Conservation (phyloP, 2,113 vertebrate genomes). For the Eptesicus fuscus region DNA sequence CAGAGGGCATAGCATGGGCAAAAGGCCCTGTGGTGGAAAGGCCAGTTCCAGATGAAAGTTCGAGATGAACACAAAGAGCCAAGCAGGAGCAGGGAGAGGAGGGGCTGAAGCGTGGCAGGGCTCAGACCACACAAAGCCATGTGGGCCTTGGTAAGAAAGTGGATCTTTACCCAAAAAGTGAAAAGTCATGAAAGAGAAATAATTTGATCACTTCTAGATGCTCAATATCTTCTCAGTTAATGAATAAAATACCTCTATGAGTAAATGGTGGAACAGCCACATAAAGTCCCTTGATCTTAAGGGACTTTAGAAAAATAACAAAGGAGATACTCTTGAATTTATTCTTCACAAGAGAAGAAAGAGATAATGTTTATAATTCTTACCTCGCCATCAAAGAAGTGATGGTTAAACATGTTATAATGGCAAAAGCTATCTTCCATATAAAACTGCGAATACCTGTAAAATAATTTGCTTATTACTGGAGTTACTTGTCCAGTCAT, state of each 20-base stretch:
- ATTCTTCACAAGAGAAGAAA: conserved; percentile 17
- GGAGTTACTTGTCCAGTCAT: background rate
- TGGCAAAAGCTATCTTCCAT: conserved; percentile 92
- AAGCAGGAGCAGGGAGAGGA: background rate
- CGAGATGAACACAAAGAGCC: background rate
- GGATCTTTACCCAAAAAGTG: background rate
- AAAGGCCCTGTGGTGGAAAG: background rate
- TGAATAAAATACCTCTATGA: background rate
- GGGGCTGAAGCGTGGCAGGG: background rate
- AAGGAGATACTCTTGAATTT: background rate
- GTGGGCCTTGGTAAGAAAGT: background rate
- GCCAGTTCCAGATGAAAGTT: background rate
- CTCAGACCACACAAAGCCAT: background rate
- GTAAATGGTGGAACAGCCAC: background rate
- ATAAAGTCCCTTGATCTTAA: background rate
- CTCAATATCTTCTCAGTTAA: background rate
- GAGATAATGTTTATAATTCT: conserved; percentile 34
- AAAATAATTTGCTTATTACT: conserved; percentile 68
- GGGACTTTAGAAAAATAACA: background rate
- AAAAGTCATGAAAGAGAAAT: background rate
- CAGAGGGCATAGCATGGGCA: background rate
- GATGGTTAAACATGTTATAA: conserved; percentile 99
- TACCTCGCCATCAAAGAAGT: conserved; percentile 96
- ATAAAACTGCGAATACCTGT: conserved; percentile 96
- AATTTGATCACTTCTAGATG: background rate